These are phyloP conservation scores for Pseudopleuronectes americanus DNA, from an alignment of 2,797 vertebrate species.

Conservation along the genomic window DNA sequence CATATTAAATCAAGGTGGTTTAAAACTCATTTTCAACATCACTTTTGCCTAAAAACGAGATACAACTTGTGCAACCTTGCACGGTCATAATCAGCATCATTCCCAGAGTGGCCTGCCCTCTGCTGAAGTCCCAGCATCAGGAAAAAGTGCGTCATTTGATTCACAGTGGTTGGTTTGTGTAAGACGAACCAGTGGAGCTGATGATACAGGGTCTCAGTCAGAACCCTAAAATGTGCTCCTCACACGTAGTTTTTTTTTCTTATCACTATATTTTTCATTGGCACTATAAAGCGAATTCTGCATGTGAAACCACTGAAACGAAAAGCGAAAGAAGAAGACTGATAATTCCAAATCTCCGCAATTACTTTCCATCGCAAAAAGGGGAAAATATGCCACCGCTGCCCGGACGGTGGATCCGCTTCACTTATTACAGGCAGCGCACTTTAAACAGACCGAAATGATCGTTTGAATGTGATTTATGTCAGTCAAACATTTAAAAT, in stretches of 20 bases:
- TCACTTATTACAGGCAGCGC: constrained; percentile 8
- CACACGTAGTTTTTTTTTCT: background rate
- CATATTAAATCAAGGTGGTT: too few relatives aligned
- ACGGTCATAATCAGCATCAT: constrained; percentile 39
- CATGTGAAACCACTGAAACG: too few relatives aligned
- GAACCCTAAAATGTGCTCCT: constrained; percentile 37
- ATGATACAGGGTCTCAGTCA: constrained; percentile 52
- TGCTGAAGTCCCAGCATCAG: constrained; percentile 42
- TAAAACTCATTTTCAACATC: background rate
- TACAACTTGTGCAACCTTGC: constrained; percentile 44
- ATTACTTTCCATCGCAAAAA: constrained; percentile 46
- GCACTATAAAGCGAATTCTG: too few relatives aligned
- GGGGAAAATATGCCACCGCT: background rate
- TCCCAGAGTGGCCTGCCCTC: constrained; percentile 40
- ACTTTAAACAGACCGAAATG: constrained; percentile 30
- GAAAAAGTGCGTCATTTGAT: constrained; percentile 77
- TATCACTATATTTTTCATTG: background rate
- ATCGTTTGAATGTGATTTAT: background rate
- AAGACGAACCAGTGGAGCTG: constrained; percentile 42
- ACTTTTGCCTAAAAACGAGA: constrained; percentile 14
- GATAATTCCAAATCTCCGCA: constrained; percentile 13
- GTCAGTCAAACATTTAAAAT: background rate
- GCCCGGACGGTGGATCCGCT: constrained; percentile 15
- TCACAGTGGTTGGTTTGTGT: constrained; percentile 75
- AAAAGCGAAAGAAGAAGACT: background rate